A percentile compares a stretch with the other conserved stretches of the same genome.
Evolutionary conservation across 1,140 invertebrate species (phyloP).

Genomic region (Bombus difficillimus): DNA sequence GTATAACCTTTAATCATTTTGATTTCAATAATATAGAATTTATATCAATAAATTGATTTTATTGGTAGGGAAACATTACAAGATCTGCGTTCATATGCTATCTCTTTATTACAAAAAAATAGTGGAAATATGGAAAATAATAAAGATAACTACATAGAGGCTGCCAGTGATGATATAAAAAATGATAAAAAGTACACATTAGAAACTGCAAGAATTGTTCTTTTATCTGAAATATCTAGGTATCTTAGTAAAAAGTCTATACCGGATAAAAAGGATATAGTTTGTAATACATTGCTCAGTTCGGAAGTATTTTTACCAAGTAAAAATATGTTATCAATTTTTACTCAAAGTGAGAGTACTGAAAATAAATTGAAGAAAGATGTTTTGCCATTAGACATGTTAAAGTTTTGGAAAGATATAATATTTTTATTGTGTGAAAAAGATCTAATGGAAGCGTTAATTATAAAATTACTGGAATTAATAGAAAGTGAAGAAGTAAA

Average conservation of each 20-base stretch:
- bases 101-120: slow-evolving; percentile 30
- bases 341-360: slow-evolving; percentile 44
- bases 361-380: slow-evolving; percentile 23
- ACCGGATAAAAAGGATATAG: slow-evolving; percentile 57
- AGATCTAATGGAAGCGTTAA: slow-evolving; percentile 81
- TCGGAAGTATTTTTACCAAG: slow-evolving; percentile 75
- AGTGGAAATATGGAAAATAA: slow-evolving; percentile 12
- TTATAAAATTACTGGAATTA: slow-evolving; percentile 81
- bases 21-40: not conserved
- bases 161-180: slow-evolving; percentile 22
- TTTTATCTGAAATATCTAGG: slow-evolving; percentile 72
- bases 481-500: slow-evolving; percentile 75
- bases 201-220: slow-evolving; percentile 57
- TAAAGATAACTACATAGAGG: slow-evolving; percentile 14
- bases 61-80: slow-evolving; percentile 62
- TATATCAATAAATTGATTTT: slow-evolving; percentile 32
- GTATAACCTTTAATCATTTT: slow-evolving; percentile 15
- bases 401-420: slow-evolving; percentile 83
- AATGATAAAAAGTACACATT: slow-evolving; percentile 63
- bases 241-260: slow-evolving; percentile 65
- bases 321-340: slow-evolving; percentile 71
- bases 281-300: slow-evolving; percentile 69
- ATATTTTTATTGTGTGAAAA: slow-evolving; percentile 82
- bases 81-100: slow-evolving; percentile 57
- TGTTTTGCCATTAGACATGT: slow-evolving; percentile 68